Evolutionary conservation across 1,140 invertebrate species (phyloP).

Genomic region (Battus philenor): DNA sequence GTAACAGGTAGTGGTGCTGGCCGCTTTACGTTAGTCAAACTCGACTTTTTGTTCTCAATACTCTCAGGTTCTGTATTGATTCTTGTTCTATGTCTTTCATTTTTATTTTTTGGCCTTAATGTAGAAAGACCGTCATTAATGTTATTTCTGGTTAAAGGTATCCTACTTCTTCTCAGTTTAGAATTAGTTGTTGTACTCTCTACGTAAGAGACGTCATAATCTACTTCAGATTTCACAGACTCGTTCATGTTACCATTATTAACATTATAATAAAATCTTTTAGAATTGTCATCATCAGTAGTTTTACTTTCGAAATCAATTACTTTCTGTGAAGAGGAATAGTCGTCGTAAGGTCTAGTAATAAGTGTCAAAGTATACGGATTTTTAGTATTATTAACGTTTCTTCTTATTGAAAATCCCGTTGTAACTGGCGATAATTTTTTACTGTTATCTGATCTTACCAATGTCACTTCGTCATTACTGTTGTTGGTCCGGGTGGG

Average conservation of each 20-base stretch:
- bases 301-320: slow-evolving; percentile 3
- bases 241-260: neutral
- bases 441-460: slow-evolving; percentile 38
- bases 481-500: slow-evolving; percentile 38
- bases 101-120: neutral
- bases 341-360: slow-evolving; percentile 44
- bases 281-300: slow-evolving; percentile 2
- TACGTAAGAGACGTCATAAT: neutral
- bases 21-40: slow-evolving; percentile 58
- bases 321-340: slow-evolving; percentile 22
- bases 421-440: slow-evolving; percentile 64
- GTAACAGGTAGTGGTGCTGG: slow-evolving; percentile 21
- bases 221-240: neutral
- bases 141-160: neutral
- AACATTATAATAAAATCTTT: slow-evolving; percentile 7
- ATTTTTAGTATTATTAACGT: slow-evolving; percentile 57
- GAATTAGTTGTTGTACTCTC: slow-evolving; percentile 3
- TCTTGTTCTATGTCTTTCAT: slow-evolving; percentile 23
- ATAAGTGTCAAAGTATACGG: slow-evolving; percentile 64
- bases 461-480: slow-evolving; percentile 31
- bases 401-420: slow-evolving; percentile 68
- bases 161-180: neutral
- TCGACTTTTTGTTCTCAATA: slow-evolving; percentile 50
- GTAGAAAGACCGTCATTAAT: neutral
- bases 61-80: slow-evolving; percentile 27